Conservation (phyloP, 2,888 invertebrate species). For the Anorthoa munda region DNA sequence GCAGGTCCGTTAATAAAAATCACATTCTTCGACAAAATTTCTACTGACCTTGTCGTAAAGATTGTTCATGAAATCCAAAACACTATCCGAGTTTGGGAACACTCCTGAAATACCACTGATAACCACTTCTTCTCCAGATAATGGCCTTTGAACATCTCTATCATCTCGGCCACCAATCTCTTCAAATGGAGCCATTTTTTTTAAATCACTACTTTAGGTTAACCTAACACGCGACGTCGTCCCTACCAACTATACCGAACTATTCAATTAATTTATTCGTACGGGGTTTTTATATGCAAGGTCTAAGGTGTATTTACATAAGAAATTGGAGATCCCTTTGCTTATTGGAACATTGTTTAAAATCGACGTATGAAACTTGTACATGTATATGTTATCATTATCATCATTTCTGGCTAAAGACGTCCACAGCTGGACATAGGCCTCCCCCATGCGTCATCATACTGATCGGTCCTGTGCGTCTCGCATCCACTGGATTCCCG, state of each 20-base stretch:
- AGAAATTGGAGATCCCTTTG: slow-evolving; percentile 10
- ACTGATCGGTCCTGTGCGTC: no score
- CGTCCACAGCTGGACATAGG: no score
- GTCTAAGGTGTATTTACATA: slow-evolving; percentile 14
- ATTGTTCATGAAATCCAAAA: slow-evolving; percentile 92
- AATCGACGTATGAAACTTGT: not conserved
- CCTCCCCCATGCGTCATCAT: no score
- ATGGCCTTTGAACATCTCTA: slow-evolving; percentile 17
- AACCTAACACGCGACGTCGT: not conserved
- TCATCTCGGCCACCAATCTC: not conserved
- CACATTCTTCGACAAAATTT: not conserved
- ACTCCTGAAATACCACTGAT: slow-evolving; percentile 92
- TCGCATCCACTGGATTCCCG: no score
- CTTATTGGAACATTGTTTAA: not conserved
- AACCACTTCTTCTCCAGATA: slow-evolving; percentile 88
- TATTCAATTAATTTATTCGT: slow-evolving; percentile 35
- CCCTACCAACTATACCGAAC: not conserved
- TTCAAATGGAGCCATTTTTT: slow-evolving; percentile 31
- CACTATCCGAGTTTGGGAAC: slow-evolving; percentile 93
- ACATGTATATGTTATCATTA: no score
- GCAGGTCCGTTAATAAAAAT: no score
- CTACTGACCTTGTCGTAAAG: slow-evolving; percentile 91
- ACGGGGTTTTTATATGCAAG: slow-evolving; percentile 34
- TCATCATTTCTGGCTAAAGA: no score
- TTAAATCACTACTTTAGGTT: not conserved